Evolutionary conservation across 2,797 vertebrate species (phyloP).

Genomic region (Miichthys miiuy): DNA sequence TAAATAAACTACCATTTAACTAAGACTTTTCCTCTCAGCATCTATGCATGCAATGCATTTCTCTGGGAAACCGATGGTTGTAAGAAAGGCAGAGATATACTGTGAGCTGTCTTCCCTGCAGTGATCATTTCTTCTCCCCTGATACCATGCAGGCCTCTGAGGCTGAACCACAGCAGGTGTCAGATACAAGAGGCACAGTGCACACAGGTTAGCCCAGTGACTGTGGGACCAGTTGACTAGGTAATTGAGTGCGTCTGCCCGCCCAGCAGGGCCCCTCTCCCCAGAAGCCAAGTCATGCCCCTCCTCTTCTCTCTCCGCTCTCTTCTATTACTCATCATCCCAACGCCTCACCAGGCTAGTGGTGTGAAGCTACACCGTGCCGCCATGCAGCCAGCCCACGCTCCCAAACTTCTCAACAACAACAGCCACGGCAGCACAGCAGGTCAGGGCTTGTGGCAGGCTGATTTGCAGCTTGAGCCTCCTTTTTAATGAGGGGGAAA

Average conservation of each 20-base stretch:
- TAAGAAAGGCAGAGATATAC: slow-evolving; percentile 26
- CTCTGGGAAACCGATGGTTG: slow-evolving; percentile 17
- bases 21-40: neutral
- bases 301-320: slow-evolving; percentile 58
- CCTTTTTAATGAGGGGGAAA: slow-evolving; percentile 82
- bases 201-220: slow-evolving; percentile 68
- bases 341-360: slow-evolving; percentile 60
- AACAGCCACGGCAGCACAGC: slow-evolving; percentile 67
- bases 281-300: slow-evolving; percentile 74
- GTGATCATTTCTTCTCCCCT: slow-evolving; percentile 47
- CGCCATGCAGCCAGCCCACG: slow-evolving; percentile 70
- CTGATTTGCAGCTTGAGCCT: slow-evolving; percentile 79
- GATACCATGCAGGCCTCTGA: slow-evolving; percentile 35
- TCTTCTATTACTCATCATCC: slow-evolving; percentile 76
- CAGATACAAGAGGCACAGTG: slow-evolving; percentile 52
- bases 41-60: slow-evolving; percentile 10
- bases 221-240: slow-evolving; percentile 76
- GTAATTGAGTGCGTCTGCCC: slow-evolving; percentile 74
- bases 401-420: slow-evolving; percentile 75
- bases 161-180: slow-evolving; percentile 48
- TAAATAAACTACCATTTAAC: neutral
- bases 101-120: slow-evolving; percentile 36
- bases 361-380: slow-evolving; percentile 61
- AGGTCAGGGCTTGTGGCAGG: slow-evolving; percentile 80
- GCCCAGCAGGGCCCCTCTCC: slow-evolving; percentile 64